Conservation (phyloP, 2,888 invertebrate genomes). For the Eilema caniola region DNA sequence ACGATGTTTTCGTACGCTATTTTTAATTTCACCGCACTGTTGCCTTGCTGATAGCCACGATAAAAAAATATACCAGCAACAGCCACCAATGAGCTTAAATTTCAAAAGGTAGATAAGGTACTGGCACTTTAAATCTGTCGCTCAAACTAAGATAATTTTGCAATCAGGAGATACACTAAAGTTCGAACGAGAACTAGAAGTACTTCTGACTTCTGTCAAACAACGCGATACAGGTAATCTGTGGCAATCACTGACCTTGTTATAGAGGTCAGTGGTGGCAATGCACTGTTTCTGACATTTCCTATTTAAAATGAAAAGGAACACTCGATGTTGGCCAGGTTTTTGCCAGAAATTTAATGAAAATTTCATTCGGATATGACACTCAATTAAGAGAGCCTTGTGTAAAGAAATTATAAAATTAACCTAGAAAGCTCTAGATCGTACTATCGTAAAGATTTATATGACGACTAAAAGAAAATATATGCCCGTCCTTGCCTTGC, state of each 20-base stretch:
- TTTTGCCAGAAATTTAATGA: neutral
- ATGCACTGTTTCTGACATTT: too few relatives aligned
- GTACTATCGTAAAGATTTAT: neutral
- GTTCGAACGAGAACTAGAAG: neutral
- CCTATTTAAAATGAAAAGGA: neutral
- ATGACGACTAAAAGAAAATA: neutral
- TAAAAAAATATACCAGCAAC: neutral
- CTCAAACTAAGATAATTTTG: too few relatives aligned
- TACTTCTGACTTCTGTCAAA: neutral
- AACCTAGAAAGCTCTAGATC: too few relatives aligned
- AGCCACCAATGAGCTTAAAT: neutral
- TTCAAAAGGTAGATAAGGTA: neutral
- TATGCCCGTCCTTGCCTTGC: neutral
- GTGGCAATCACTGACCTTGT: too few relatives aligned
- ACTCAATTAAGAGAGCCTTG: too few relatives aligned
- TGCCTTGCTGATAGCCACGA: constrained; percentile 24
- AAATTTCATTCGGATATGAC: neutral
- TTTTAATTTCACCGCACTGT: constrained; percentile 22
- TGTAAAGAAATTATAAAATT: too few relatives aligned
- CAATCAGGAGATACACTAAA: too few relatives aligned
- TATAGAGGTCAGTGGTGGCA: too few relatives aligned
- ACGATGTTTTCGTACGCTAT: constrained; percentile 32
- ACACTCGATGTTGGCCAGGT: neutral
- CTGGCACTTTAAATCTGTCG: neutral
- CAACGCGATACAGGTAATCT: too few relatives aligned